Evolutionary conservation across 2,113 vertebrate species (phyloP).

Genomic region (Boulengeromyrus knoepffleri): DNA sequence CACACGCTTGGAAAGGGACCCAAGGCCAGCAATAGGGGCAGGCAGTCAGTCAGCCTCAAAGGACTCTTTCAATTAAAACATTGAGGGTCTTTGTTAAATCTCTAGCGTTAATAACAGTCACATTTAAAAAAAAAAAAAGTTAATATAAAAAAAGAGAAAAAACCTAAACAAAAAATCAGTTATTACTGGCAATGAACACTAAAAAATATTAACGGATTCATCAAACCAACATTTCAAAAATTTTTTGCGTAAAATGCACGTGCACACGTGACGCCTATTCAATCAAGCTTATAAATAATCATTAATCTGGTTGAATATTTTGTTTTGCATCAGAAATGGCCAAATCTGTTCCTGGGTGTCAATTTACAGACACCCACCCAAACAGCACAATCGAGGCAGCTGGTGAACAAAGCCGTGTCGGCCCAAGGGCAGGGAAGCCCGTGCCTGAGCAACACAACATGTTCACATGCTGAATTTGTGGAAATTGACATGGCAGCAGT

Average conservation of each 20-base stretch:
- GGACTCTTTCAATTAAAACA: slow-evolving; percentile 98
- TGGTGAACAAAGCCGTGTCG: background rate
- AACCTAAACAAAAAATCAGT: slow-evolving; percentile 31
- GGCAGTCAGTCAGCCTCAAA: slow-evolving; percentile 89
- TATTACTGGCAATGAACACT: slow-evolving; percentile 29
- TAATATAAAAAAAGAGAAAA: slow-evolving; percentile 50
- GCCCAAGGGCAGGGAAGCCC: background rate
- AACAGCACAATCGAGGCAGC: background rate
- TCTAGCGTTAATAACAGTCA: slow-evolving; percentile 82
- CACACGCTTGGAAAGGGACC: slow-evolving; percentile 94
- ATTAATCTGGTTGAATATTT: background rate
- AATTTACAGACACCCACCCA: background rate
- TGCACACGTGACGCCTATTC: background rate
- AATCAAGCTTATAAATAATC: background rate
- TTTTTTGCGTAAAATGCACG: background rate
- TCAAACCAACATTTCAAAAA: slow-evolving; percentile 34
- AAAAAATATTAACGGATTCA: slow-evolving; percentile 8
- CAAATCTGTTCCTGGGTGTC: background rate
- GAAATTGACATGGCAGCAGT: background rate
- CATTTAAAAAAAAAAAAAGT: slow-evolving; percentile 55
- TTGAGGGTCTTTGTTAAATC: slow-evolving; percentile 93
- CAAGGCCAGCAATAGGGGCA: slow-evolving; percentile 93
- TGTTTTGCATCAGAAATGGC: background rate
- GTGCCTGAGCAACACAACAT: background rate
- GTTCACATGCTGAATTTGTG: background rate